These are phyloP conservation scores for Monodelphis domestica DNA, from an alignment of 2,797 vertebrate species.

Conservation along the genomic window DNA sequence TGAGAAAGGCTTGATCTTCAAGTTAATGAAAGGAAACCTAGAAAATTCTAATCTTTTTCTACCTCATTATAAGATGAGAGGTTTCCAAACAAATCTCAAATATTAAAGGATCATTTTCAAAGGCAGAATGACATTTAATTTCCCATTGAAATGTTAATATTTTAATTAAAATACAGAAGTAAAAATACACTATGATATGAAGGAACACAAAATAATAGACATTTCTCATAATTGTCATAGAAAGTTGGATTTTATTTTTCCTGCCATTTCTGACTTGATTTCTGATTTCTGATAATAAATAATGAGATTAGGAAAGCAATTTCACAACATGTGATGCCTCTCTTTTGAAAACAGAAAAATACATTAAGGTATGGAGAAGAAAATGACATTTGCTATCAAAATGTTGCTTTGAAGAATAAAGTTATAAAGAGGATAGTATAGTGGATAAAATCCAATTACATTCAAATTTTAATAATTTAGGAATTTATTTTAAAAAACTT, in stretches of 20 bases:
- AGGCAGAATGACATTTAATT: constrained; percentile 76
- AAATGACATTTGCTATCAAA: constrained; percentile 75
- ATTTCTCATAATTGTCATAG: constrained; percentile 4
- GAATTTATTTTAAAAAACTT: constrained; percentile 65
- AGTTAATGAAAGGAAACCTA: constrained; percentile 70
- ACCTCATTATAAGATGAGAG: constrained; percentile 64
- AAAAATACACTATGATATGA: constrained; percentile 55
- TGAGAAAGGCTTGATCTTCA: constrained; percentile 75
- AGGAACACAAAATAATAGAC: constrained; percentile 17
- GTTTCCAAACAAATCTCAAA: constrained; percentile 70
- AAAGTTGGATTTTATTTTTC: not conserved
- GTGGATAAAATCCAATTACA: constrained; percentile 75
- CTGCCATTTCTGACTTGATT: not conserved
- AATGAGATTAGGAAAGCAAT: not conserved
- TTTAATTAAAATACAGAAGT: constrained; percentile 79
- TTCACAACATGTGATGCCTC: not conserved
- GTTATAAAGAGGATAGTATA: constrained; percentile 70
- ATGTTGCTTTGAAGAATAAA: constrained; percentile 76
- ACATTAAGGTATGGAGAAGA: constrained; percentile 64
- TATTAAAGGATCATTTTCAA: constrained; percentile 79
- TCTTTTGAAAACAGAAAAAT: constrained; percentile 70
- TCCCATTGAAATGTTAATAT: constrained; percentile 77
- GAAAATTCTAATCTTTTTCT: constrained; percentile 69
- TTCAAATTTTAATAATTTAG: constrained; percentile 79
- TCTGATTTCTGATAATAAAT: not conserved